Evolutionary conservation across 1,140 invertebrate species (phyloP), one percentile per base, ranked within the genome.

Genomic region (Oncopeltus fasciatus): DNA sequence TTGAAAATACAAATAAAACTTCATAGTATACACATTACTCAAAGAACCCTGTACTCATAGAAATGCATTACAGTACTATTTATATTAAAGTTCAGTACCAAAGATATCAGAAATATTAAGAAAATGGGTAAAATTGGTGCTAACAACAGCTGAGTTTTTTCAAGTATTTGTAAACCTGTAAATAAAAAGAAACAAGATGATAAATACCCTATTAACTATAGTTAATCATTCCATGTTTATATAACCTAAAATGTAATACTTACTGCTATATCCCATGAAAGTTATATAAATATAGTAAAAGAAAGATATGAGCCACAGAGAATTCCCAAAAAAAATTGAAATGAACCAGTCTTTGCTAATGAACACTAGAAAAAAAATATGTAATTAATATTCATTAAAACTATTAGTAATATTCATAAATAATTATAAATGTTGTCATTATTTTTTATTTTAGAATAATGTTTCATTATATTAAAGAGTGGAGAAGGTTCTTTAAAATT

Each of bases 261-360:
- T 74, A 94, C 91, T 91, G 74, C 89, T 95, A 73, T 98, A 99
- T 66, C 96, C 96, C 64, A 99, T 80, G 74, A 98, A 98, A 53
- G 95, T 97, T 66, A 98, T 97, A 71, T 98, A 98, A 63, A 95
- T 77, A 70, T 99, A 99, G 74, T 98, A 98, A 62, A 84, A 78
- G 62, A 91, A 75, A 29, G 91, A 92, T 59, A 95, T 80, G 18
- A 98, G 78, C 94, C 94, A 99, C 66, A 98, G 83, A 0, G 91
- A 85, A 73, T 99, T 98, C 21, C 93, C 93, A 69, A 98, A 76
- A 16, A 98, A 78, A 64, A 84, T 79, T 9, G 90, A 84, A 5
- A 91, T 73, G 71, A 86, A 90, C 68, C 82, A 81, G 61, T 86
- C 80, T 60, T 83, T 78, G 68, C 79, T 83, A 57, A 93, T 85